These are phyloP conservation scores for Catostylus mosaicus DNA, from an alignment of 30 jellyfish, hydroid and myxozoan species.

Conservation along the genomic window DNA sequence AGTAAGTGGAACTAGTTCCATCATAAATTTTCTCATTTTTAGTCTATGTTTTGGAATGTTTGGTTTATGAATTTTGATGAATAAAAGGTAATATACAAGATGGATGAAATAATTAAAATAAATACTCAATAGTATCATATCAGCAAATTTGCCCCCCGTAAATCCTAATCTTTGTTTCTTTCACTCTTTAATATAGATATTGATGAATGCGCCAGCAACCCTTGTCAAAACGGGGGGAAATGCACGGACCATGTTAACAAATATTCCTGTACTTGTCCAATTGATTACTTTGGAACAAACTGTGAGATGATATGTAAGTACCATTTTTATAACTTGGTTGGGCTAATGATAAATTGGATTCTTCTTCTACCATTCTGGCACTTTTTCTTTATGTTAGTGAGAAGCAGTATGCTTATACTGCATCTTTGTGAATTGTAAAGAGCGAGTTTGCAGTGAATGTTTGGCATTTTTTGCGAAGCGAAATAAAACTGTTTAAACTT, in stretches of 20 bases:
- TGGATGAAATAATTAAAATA: too few species aligned
- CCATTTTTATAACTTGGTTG: neutral
- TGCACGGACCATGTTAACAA: constrained; percentile 27
- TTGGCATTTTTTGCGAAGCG: neutral
- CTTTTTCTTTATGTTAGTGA: too few species aligned
- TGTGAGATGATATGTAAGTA: constrained; percentile 13
- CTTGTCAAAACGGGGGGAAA: constrained; percentile 47
- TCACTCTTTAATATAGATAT: constrained; percentile 7
- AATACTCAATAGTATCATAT: neutral
- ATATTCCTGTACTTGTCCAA: constrained; percentile 21
- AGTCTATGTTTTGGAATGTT: neutral
- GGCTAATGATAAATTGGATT: neutral
- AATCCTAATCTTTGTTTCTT: neutral
- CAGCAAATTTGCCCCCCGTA: neutral
- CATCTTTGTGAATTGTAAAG: too few species aligned
- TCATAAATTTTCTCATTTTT: too few species aligned
- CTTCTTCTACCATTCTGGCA: neutral
- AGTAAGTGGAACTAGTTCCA: neutral
- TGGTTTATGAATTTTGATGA: neutral
- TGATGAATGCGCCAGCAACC: constrained; percentile 31
- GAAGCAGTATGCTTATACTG: neutral
- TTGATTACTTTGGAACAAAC: constrained; percentile 29
- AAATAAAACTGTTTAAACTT: neutral
- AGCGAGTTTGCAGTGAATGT: too few species aligned
- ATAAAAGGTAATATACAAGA: too few species aligned